Evolutionary conservation across 2,888 invertebrate species (phyloP), one percentile per base, ranked within the genome.

Genomic region (Conops quadrifasciatus): DNA sequence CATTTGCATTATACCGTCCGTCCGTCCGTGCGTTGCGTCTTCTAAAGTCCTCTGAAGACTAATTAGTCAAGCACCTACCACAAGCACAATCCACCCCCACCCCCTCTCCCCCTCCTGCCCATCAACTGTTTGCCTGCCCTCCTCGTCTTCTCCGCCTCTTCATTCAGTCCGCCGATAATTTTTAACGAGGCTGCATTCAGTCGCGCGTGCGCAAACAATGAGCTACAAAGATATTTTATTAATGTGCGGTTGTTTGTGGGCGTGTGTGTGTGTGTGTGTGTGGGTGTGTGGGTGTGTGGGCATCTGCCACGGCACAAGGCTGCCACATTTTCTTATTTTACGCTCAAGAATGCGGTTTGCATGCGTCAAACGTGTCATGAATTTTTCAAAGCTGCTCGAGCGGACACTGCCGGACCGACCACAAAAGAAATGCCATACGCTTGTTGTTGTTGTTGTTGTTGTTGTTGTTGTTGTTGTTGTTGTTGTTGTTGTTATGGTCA

Each of bases 331-430:
- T 24, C 43, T 43, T 21, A 28, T 11, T n/a, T 43, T 53, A 65
- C 53, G 65, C 28, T 36, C 36, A 66, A 66, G 56, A 66, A 56
- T 66, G 66, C 66, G 36, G 36, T 30, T 56, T 43, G 53, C 56
- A 56, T 66, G 66, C 66, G 51, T 16, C 51, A 43, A 53, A 53
- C 66, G 66, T 66, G 36, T 66, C 53, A 56, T 36, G 56, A 63
- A 63, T 63, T 63, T 63, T 63, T 30, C 51, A 65, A 13, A 5
- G 53, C 26, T 53, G 2, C 7, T 28, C 30, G 51, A 30, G 30
- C 65, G n/a, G n/a, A 56, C 16, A 26, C 15, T 19, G 36, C 36
- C 21, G 36, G 53, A 58, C 15, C 28, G 58, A 19, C 19, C 21
- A 65, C 62, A 66, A 66, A 56, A 56, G 43, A 66, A 56, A 21